These are phyloP conservation scores for Ophthalmotilapia sp. DNA, from an alignment of 2,113 vertebrate genomes.

Conservation along the genomic window DNA sequence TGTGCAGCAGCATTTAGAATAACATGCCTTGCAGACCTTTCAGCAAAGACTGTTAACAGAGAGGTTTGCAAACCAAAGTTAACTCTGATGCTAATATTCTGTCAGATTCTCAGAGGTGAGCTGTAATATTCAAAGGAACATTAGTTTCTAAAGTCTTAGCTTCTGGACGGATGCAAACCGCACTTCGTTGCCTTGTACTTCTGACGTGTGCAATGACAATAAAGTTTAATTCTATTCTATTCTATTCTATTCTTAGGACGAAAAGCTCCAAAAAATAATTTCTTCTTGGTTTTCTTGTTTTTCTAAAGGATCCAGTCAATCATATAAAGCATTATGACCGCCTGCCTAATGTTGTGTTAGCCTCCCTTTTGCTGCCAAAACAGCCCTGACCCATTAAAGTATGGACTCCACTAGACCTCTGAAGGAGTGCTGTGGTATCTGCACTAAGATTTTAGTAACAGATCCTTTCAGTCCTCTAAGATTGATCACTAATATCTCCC, in stretches of 20 bases:
- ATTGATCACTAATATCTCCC: background rate
- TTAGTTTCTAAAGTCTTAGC: background rate
- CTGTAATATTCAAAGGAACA: background rate
- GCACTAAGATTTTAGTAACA: background rate
- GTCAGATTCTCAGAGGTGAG: background rate
- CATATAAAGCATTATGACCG: background rate
- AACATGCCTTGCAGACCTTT: background rate
- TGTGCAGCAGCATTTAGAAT: background rate
- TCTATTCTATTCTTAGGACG: background rate
- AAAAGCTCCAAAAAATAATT: background rate
- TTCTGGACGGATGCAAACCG: background rate
- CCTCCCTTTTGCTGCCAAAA: background rate
- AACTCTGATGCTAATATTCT: background rate
- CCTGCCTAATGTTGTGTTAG: background rate
- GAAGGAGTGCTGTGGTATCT: background rate
- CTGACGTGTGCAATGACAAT: background rate
- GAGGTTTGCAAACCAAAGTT: background rate
- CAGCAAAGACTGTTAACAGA: background rate
- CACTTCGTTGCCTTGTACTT: background rate
- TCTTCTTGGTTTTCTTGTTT: background rate
- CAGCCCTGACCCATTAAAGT: background rate
- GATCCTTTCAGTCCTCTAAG: background rate
- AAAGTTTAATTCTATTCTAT: background rate
- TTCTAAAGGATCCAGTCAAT: background rate
- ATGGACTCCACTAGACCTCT: background rate